Evolutionary conservation across 1,140 invertebrate species (phyloP), one percentile per base, ranked within the genome.

Genomic region (Catajapyx aquilonaris): DNA sequence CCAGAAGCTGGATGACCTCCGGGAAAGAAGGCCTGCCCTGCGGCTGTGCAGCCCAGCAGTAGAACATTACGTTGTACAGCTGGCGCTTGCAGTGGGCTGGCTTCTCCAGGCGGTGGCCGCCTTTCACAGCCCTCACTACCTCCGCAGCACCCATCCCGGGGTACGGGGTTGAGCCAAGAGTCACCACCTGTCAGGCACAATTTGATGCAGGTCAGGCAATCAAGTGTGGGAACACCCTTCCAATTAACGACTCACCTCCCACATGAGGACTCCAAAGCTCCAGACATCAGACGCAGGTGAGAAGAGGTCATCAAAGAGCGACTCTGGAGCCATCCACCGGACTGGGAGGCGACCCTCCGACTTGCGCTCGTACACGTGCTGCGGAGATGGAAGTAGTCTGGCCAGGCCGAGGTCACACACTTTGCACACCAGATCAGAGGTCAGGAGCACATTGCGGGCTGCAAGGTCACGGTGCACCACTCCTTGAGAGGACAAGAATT

Each of bases 371-470:
- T 93, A 93, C 23, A 91, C 72, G 44, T 85, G 78, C 31, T 76
- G 80, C 1, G 69, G 70, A 4, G 61, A 60, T 2, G 70, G 68
- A 0, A 90, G 69, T 54, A 90, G 84, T 32, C 85, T 60, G 0
- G 86, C 85, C 47, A 94, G 85, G 1, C 87, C 88, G 51, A 94
- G 94, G 54, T 94, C 88, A 0, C 84, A 83, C 0, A 94, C 81
- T 65, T 93, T 93, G 53, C 86, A 90, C 0, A 71, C 70, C 44
- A 83, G 73, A 46, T 88, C 79, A 16, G 86, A 79, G 1, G 74
- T 76, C 25, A 93, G 81, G 0, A 94, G 59, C 20, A 93, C 72
- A 50, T 94, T 94, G 17, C 87, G 61, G 0, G 87, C 86, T 2
- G 88, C 87, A 31, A 94, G 58, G 59, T 94, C 87, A 32, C 88